These are phyloP conservation scores for Synergus umbraculus DNA, from an alignment of 2,888 invertebrate species.

Conservation along the genomic window DNA sequence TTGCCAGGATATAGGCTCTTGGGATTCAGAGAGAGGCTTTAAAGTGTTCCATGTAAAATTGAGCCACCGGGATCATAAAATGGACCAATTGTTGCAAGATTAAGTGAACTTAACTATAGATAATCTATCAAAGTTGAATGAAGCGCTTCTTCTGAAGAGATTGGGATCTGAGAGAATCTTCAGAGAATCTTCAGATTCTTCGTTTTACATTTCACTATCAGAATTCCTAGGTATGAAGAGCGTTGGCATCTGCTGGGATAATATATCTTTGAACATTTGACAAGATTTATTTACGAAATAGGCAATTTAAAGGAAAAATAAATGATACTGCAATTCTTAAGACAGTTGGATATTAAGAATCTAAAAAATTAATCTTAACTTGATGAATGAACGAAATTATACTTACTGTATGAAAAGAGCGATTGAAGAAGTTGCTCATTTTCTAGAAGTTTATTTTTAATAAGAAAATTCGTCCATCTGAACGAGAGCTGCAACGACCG, in stretches of 20 bases:
- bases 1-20: slow-evolving; percentile 18
- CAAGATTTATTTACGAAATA: too few relatives aligned
- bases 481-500: slow-evolving; percentile 34
- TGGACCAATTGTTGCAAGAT: background rate
- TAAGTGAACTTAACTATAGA: background rate
- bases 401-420: background rate
- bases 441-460: slow-evolving; percentile 21
- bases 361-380: background rate
- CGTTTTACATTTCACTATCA: too few relatives aligned
- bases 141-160: background rate
- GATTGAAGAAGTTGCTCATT: background rate
- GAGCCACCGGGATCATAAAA: background rate
- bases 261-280: too few relatives aligned
- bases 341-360: too few relatives aligned
- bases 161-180: background rate
- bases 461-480: slow-evolving; percentile 15
- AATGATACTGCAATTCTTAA: too few relatives aligned
- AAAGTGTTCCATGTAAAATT: slow-evolving; percentile 24
- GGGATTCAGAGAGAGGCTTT: background rate
- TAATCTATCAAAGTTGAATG: background rate
- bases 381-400: background rate
- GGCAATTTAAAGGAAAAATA: too few relatives aligned
- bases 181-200: too few relatives aligned
- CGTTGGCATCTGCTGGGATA: too few relatives aligned
- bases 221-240: too few relatives aligned